Evolutionary conservation across 2,888 invertebrate genomes (phyloP).

Genomic region (Petrolisthes cinctipes): DNA sequence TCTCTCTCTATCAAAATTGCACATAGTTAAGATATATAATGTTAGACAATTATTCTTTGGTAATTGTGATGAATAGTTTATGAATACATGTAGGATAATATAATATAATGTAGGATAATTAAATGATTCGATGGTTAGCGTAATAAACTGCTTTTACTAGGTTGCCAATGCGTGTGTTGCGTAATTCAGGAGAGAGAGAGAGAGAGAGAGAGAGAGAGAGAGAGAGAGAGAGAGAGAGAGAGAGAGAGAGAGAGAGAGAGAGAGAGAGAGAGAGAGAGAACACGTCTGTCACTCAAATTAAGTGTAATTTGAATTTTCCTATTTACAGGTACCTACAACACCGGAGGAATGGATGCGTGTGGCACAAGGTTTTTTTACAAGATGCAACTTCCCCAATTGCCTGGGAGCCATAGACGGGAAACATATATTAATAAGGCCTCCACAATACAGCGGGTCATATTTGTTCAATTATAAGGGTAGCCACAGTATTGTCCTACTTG

Average conservation of each 20-base stretch:
- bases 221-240: too few relatives aligned
- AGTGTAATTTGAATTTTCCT: background rate
- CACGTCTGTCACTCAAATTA: background rate
- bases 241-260: too few relatives aligned
- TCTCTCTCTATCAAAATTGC: background rate
- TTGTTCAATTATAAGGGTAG: conserved; percentile 13
- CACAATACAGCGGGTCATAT: conserved; percentile 21
- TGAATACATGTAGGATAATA: too few relatives aligned
- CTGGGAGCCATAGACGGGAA: conserved; percentile 28
- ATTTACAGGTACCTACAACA: conserved; percentile 15
- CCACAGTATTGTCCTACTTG: conserved; percentile 29
- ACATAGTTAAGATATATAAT: background rate
- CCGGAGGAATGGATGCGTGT: conserved; percentile 26
- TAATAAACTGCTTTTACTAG: background rate
- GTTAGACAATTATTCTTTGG: background rate
- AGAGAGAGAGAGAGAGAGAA: too few relatives aligned
- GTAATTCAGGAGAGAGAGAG: background rate
- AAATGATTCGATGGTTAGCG: background rate
- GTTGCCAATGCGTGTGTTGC: background rate
- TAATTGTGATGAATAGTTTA: conserved; percentile 7
- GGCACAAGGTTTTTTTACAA: conserved; percentile 15
- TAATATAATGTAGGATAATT: background rate
- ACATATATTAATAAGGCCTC: conserved; percentile 9
- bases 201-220: background rate
- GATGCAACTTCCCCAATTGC: conserved; percentile 31